Evolutionary conservation across 2,888 invertebrate genomes (phyloP).

Genomic region (Urechis unicinctus): DNA sequence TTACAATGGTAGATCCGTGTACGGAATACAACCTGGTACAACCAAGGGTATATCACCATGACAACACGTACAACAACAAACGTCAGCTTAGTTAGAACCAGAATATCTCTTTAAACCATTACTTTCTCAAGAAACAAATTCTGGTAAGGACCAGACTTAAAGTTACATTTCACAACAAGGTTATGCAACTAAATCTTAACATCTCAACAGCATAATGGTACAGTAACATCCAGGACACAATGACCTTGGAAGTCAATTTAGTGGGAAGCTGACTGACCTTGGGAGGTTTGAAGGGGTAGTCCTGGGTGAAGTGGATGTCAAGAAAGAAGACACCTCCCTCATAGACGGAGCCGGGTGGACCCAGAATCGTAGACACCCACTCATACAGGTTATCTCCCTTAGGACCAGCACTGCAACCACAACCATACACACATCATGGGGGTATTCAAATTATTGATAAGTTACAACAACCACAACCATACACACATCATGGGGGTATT

Average conservation of each 20-base stretch:
- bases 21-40: conserved; percentile 63
- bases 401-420: conserved; percentile 79
- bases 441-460: not conserved
- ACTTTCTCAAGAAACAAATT: no score
- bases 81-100: no score
- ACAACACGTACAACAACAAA: conserved; percentile 9
- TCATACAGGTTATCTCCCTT: conserved; percentile 95
- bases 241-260: no score
- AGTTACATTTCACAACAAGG: no score
- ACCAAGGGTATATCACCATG: no score
- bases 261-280: conserved; percentile 70
- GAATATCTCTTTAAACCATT: no score
- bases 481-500: not conserved
- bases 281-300: conserved; percentile 97
- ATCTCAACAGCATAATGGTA: no score
- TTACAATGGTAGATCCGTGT: conserved; percentile 99
- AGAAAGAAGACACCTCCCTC: conserved; percentile 98
- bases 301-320: conserved; percentile 93
- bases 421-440: no score
- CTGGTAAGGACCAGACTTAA: no score
- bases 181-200: no score
- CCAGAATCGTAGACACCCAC: conserved; percentile 64
- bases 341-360: conserved; percentile 94
- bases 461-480: not conserved
- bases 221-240: no score